Base-by-base conservation (phyloP, 2,888 invertebrate species). In the Lithodes maja region DNA sequence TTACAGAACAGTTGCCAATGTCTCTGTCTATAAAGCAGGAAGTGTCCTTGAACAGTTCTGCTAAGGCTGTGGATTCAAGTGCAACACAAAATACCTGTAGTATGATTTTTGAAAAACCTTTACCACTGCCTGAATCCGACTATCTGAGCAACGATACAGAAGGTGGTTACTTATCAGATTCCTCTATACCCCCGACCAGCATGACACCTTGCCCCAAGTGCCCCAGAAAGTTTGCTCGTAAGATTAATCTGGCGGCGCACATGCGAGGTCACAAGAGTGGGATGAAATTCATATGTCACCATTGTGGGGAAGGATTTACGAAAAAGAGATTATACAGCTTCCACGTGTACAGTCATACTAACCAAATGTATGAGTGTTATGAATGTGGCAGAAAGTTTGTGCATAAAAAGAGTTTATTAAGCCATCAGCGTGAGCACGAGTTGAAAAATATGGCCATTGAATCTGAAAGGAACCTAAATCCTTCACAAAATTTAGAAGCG, bases 361-460 rank as follows among this genome's bases (percentile, higher is more conserved):
- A 71, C 71, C 71, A 71, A n/a, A 71, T 3, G 3, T 71, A n/a
- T 71, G 71, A 71, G 71, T 71, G 71, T 71, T 12, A n/a, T 71
- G 71, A 71, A 17, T 71, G 71, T 17, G 17, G 71, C 17, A 71
- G 71, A 71, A 71, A 71, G 71, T 71, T 71, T 17, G n/a, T n/a
- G 71, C n/a, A 1, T 17, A 71, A 71, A 17, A 71, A n/a, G n/a
- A 71, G n/a, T 17, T 17, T 71, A 5, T n/a, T 71, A n/a, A 12
- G 3, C 3, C 71, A 71, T 17, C 71, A 71, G 5, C 71, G 71
- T 12, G 3, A 71, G 1, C 71, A 71, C n/a, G 71, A n/a, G 71
- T 12, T n/a, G 17, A 71, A 5, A 61, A 12, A 61, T 12, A 71
- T 71, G 71, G 71, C 68, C 15, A 12, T 61, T 1, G 68, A 61